Evolutionary conservation across 2,113 vertebrate genomes (phyloP).

Genomic region (Prolemur simus): DNA sequence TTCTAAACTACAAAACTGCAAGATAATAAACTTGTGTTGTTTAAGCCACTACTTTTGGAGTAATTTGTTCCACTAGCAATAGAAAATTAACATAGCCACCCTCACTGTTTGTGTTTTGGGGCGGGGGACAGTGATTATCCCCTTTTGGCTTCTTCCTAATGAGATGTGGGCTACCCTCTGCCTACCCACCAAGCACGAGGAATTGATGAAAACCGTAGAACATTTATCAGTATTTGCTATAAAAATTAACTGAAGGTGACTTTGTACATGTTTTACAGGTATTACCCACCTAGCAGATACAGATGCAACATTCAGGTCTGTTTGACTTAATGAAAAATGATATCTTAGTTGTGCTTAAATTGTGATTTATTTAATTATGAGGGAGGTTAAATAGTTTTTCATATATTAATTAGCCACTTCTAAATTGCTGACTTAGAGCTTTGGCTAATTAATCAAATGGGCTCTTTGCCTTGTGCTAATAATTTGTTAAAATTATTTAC

Average conservation of each 20-base stretch:
- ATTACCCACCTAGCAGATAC: not conserved
- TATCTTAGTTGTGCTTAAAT: not conserved
- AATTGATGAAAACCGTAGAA: not conserved
- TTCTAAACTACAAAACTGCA: not conserved
- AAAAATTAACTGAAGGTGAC: not conserved
- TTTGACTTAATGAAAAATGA: conserved; percentile 29
- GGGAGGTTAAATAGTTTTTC: not conserved
- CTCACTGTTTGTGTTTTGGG: not conserved
- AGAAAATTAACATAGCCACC: not conserved
- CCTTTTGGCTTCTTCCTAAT: not conserved
- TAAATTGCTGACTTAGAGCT: not conserved
- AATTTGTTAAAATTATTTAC: not conserved
- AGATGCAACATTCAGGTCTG: not conserved
- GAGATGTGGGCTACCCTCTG: not conserved
- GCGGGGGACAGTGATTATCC: not conserved
- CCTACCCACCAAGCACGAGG: not conserved
- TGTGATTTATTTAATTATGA: conserved; percentile 36
- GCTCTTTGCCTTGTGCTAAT: not conserved
- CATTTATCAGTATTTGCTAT: not conserved
- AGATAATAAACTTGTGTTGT: not conserved
- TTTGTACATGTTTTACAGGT: not conserved
- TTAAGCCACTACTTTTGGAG: not conserved
- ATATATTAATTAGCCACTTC: not conserved
- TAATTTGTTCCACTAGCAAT: not conserved
- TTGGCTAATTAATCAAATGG: conserved; percentile 33